A percentile compares a stretch with the other conserved stretches of the same genome.
phyloP scores from a whole-genome alignment of 2,113 vertebrate genomes.

The Nettapus auritus region DNA sequence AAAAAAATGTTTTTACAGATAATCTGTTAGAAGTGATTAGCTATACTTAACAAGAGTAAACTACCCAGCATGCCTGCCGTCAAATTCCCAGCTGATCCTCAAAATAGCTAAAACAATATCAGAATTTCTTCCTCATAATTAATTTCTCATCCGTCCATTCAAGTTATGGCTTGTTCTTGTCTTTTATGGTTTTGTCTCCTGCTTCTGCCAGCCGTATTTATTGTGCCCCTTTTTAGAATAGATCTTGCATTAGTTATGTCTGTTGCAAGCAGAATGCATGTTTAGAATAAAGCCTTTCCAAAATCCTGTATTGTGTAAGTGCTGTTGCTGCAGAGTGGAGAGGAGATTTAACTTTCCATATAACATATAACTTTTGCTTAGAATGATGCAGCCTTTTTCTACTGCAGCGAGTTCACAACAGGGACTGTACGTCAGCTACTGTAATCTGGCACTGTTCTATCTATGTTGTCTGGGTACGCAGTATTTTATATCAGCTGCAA shows the following conservation, averaged over 20 bases:
- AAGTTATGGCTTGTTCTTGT: not conserved
- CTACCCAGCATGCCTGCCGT: not conserved
- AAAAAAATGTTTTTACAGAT: not conserved
- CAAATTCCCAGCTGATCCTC: not conserved
- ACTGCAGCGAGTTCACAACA: not conserved
- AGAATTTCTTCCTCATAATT: not conserved
- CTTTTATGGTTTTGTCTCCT: not conserved
- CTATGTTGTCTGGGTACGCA: not conserved
- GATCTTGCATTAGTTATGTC: not conserved
- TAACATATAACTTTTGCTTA: not conserved
- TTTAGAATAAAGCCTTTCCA: not conserved
- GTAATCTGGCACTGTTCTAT: not conserved
- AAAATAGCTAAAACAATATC: not conserved
- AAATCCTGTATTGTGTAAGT: not conserved
- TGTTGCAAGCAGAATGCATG: not conserved
- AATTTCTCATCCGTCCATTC: not conserved
- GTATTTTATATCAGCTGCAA: not conserved
- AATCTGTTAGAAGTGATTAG: not conserved
- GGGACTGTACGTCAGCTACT: not conserved
- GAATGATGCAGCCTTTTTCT: not conserved
- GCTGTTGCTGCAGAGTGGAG: accelerated
- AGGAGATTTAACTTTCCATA: not conserved
- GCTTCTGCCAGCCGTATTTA: not conserved
- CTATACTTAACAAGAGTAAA: not conserved
- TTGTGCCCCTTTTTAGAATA: not conserved